phyloP scores from a whole-genome alignment of 2,113 vertebrate genomes.

The Oxyruncus cristatus region DNA sequence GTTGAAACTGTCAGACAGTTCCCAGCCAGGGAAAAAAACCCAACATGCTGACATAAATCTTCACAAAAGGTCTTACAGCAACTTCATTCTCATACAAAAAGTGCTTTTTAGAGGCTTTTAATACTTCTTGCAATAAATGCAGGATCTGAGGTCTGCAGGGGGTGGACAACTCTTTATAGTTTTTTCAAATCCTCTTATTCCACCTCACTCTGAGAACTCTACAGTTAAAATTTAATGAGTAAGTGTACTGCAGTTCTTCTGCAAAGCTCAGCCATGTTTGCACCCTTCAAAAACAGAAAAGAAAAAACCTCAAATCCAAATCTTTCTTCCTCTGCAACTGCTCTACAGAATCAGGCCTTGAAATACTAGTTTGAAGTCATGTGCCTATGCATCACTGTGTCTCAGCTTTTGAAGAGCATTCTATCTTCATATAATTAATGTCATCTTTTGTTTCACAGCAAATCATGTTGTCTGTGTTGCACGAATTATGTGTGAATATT shows the following conservation, averaged over 20 bases:
- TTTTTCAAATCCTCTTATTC: conserved; percentile 31
- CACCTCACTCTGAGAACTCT: background rate
- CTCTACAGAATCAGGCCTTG: background rate
- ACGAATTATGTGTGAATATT: conserved; percentile 12
- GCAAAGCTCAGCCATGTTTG: background rate
- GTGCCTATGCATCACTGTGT: background rate
- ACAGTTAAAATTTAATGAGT: background rate
- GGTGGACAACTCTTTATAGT: background rate
- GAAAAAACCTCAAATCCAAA: background rate
- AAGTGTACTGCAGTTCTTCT: background rate
- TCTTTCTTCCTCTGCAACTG: background rate
- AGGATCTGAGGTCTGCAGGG: background rate
- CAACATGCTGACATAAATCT: background rate
- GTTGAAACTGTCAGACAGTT: background rate
- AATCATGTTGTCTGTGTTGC: background rate
- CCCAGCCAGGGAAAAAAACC: background rate
- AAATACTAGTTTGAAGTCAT: background rate
- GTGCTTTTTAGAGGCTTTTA: background rate
- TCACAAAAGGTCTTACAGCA: background rate
- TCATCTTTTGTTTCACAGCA: background rate
- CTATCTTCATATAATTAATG: background rate
- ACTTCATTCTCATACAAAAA: background rate
- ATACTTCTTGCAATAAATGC: background rate
- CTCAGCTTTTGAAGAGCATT: background rate
- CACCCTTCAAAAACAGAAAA: background rate